These are phyloP conservation scores for Cephus pygmeus DNA, from an alignment of 2,888 invertebrate genomes.

Conservation along the genomic window DNA sequence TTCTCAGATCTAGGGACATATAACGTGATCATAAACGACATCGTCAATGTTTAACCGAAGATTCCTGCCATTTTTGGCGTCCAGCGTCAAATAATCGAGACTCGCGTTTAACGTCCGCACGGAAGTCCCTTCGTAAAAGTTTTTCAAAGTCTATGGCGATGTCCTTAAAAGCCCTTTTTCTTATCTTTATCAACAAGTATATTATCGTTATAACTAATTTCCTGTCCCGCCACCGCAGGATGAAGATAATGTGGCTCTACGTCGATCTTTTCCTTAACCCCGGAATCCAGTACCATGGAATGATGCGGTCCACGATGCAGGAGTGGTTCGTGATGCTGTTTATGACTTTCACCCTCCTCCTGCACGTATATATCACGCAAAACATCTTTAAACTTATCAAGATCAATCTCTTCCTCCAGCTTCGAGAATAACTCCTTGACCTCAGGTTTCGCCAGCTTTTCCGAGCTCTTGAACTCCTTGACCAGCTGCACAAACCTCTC, in stretches of 20 bases:
- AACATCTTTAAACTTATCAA: conserved; percentile 53
- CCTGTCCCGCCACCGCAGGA: conserved; percentile 72
- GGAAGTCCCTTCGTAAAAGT: neutral
- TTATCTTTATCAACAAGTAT: conserved; percentile 56
- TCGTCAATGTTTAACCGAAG: neutral
- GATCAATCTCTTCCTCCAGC: conserved; percentile 35
- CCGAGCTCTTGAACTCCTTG: conserved; percentile 48
- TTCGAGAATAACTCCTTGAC: conserved; percentile 48
- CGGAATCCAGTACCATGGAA: conserved; percentile 68
- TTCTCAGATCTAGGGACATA: neutral
- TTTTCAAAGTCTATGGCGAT: neutral
- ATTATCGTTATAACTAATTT: conserved; percentile 69
- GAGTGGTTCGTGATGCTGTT: conserved; percentile 58
- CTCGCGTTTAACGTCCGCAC: neutral
- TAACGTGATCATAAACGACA: neutral
- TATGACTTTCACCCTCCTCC: conserved; percentile 24
- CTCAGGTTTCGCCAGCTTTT: conserved; percentile 28
- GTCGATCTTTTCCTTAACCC: conserved; percentile 70
- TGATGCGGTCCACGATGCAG: conserved; percentile 70
- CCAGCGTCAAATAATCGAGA: conserved; percentile 21
- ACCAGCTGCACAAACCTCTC: conserved; percentile 67
- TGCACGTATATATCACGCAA: conserved; percentile 45
- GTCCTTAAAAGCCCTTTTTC: conserved; percentile 56
- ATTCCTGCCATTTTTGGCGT: conserved; percentile 21
- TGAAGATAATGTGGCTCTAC: conserved; percentile 71